Conservation (phyloP, 2,888 invertebrate species). For the Pristionchus japonicus region DNA sequence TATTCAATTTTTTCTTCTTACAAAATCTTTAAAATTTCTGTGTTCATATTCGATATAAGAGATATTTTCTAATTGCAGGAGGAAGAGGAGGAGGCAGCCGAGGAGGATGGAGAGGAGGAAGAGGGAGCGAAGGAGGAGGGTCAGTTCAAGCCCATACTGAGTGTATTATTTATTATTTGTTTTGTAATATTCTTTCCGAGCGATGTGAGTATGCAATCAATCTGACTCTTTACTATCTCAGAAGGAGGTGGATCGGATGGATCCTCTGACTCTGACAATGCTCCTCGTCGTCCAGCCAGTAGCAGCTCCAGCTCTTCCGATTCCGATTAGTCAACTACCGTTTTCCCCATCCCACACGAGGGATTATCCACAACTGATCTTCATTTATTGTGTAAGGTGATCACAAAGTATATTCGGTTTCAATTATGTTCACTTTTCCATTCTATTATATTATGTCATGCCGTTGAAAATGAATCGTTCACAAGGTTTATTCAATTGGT, state of each 20-base stretch:
- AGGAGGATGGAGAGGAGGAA: slow-evolving; percentile 24
- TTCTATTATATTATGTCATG: background rate
- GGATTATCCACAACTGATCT: background rate
- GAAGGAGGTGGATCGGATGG: background rate
- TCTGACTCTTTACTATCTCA: background rate
- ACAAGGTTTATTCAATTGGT: slow-evolving; percentile 13
- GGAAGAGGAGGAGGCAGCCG: background rate
- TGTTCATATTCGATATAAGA: too few species aligned
- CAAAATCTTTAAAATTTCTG: too few species aligned
- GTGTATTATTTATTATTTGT: too few species aligned
- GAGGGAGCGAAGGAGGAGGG: background rate
- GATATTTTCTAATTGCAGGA: background rate
- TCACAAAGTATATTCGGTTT: background rate
- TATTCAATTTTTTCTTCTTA: too few species aligned
- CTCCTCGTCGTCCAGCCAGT: background rate
- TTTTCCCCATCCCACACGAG: background rate
- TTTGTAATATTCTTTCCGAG: background rate
- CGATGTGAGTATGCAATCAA: too few species aligned
- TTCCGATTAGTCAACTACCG: slow-evolving; percentile 19
- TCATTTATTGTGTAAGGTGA: background rate
- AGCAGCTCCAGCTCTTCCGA: slow-evolving; percentile 25
- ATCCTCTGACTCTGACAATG: slow-evolving; percentile 14
- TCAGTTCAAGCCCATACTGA: background rate
- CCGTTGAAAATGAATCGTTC: background rate
- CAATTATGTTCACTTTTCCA: background rate